Percentiles rank a stretch among this genome's conserved stretches.
Evolutionary conservation across 2,113 vertebrate genomes (phyloP).

Genomic region (Phocoena phocoena): DNA sequence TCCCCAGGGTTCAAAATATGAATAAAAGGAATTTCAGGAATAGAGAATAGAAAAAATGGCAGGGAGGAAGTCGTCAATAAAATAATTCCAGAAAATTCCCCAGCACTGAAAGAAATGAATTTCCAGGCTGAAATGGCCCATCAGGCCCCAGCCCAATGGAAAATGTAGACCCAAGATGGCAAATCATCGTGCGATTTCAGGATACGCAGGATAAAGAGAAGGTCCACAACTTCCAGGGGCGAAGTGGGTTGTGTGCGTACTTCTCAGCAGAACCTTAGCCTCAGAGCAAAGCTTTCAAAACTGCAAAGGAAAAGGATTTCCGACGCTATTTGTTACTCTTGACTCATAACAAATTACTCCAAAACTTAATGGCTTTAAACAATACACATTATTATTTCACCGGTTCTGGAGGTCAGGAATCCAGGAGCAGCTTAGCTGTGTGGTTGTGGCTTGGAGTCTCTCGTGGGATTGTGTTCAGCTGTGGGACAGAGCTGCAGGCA

Average conservation of each 20-base stretch:
- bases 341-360: neutral
- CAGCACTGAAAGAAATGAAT: neutral
- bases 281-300: neutral
- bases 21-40: neutral
- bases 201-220: neutral
- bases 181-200: neutral
- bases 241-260: neutral
- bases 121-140: neutral
- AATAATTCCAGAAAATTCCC: neutral
- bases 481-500: neutral
- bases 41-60: neutral
- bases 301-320: neutral
- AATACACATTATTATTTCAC: neutral
- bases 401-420: neutral
- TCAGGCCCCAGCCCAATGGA: neutral
- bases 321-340: neutral
- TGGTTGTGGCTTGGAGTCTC: neutral
- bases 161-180: too few species aligned
- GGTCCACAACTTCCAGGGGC: neutral
- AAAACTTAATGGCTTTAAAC: neutral
- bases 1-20: neutral
- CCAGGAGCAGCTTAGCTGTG: neutral
- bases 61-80: neutral
- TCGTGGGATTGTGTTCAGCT: neutral
- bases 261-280: neutral